Conservation (phyloP, 37 sponge, comb jelly and placozoan species). For the Beroe ovata region DNA sequence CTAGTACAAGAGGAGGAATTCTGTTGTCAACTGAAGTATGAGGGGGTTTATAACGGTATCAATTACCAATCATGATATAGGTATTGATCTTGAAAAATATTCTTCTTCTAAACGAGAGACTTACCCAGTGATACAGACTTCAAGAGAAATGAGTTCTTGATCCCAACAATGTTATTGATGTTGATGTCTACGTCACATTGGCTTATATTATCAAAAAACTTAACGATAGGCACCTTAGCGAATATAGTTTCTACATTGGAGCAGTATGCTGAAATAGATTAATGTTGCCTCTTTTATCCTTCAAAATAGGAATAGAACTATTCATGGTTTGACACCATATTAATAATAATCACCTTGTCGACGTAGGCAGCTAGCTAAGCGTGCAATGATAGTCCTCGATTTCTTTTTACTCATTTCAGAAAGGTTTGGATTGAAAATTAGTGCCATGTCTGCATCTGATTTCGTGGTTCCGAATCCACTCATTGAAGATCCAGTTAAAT, state of each 20-base stretch:
- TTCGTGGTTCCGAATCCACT: conserved; percentile 44
- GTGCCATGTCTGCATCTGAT: conserved; percentile 55
- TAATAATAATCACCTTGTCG: conserved; percentile 14
- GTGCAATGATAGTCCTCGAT: not conserved
- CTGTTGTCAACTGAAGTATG: conserved; percentile 55
- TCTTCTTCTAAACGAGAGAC: no score
- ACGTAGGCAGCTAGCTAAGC: not conserved
- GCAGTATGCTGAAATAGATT: conserved; percentile 53
- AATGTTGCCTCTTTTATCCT: no score
- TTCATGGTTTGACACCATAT: not conserved
- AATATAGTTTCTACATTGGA: conserved; percentile 57
- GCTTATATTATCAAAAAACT: conserved; percentile 62
- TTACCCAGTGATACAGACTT: not conserved
- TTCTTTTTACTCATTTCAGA: conserved; percentile 2
- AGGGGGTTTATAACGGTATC: no score
- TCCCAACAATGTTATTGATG: conserved; percentile 68
- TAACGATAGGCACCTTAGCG: conserved; percentile 70
- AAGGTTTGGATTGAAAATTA: conserved; percentile 9
- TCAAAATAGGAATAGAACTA: no score
- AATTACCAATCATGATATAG: no score
- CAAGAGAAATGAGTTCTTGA: conserved; percentile 37
- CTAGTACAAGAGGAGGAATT: conserved; percentile 60
- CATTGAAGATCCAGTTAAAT: conserved; percentile 42
- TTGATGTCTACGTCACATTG: conserved; percentile 68
- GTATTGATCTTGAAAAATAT: no score